These are phyloP conservation scores for Neostethus bicornis DNA, from an alignment of 2,797 vertebrate species.

Conservation along the genomic window DNA sequence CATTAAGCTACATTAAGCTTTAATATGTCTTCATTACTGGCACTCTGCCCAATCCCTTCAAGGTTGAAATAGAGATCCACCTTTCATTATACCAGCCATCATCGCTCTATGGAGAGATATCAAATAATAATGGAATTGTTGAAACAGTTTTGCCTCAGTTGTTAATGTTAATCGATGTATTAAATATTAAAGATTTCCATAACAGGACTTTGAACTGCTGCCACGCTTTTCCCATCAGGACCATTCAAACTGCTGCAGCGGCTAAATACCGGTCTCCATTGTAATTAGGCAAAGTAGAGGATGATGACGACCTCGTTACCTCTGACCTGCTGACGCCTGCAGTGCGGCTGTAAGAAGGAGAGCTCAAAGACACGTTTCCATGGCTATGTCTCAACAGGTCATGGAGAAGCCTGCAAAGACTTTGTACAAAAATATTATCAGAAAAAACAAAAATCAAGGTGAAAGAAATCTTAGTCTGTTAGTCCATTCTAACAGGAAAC, in stretches of 20 bases:
- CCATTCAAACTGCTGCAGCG: conserved; percentile 37
- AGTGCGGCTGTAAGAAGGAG: conserved; percentile 34
- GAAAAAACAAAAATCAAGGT: too few relatives aligned
- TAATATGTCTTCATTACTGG: conserved; percentile 99
- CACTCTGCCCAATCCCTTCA: conserved; percentile 93
- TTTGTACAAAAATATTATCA: background rate
- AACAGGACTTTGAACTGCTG: conserved; percentile 72
- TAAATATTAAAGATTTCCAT: conserved; percentile 85
- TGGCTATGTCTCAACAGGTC: conserved; percentile 37
- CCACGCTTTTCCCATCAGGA: conserved; percentile 60
- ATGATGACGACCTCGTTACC: conserved; percentile 63
- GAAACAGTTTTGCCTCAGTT: conserved; percentile 78
- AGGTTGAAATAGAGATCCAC: conserved; percentile 96
- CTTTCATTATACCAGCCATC: conserved; percentile 82
- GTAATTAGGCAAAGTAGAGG: conserved; percentile 79
- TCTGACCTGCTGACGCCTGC: conserved; percentile 25
- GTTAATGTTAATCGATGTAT: conserved; percentile 84
- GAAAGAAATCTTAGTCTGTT: background rate
- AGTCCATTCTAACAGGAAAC: too few relatives aligned
- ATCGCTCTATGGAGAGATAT: conserved; percentile 78
- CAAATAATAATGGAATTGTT: conserved; percentile 83
- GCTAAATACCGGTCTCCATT: conserved; percentile 45
- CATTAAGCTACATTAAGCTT: conserved; percentile 99
- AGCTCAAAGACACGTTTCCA: conserved; percentile 40
- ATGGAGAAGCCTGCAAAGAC: background rate